Evolutionary conservation across 2,113 vertebrate species (phyloP), one percentile per base, ranked within the genome.

Genomic region (Rhadina sibilatrix): DNA sequence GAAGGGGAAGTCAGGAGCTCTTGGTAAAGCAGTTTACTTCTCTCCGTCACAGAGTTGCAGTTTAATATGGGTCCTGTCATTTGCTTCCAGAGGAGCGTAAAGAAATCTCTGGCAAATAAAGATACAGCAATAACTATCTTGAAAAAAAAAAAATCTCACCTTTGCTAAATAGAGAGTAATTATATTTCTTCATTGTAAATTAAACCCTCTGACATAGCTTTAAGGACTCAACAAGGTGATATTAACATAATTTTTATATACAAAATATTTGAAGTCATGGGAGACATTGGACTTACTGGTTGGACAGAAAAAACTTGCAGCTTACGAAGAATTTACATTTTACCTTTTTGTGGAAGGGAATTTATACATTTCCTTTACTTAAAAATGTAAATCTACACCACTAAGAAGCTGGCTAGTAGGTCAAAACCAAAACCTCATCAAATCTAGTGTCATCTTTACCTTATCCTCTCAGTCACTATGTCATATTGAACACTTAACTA

Each of bases 61-160:
- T 89, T 97, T 97, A 94, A 97, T 96, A 80, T 6, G n/a, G 61
- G 69, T 69, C 79, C 88, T 91, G 86, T 78, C 46, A 88, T 77
- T 96, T 50, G 33, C 37, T 85, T 94, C 69, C 63, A 83, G 22
- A 49, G 49, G 38, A 97, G 53, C 50, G 6, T 72, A 83, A 94
- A 88, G 54, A 83, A 72, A 65, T 89, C 89, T 89, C 64, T 38
- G 53, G 65, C 44, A 53, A 83, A 88, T 74, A 77, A 88, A 83
- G 33, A 33, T 87, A n/a, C 33, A 66, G 66, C 46, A 74, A 64
- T 71, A 88, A 81, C 28, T 44, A 64, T 27, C 59, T 90, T 3
- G 6, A 84, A 38, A 38, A 38, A 38, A 75, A 76, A 76, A 88
- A 75, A 72, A 56, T 53, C 63, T 92, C 57, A 33, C 78, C 85